A percentile compares a stretch with the other conserved stretches of the same genome.
phyloP scores from a whole-genome alignment of 2,888 invertebrate genomes.

The Stenchaetothrips biformis region DNA sequence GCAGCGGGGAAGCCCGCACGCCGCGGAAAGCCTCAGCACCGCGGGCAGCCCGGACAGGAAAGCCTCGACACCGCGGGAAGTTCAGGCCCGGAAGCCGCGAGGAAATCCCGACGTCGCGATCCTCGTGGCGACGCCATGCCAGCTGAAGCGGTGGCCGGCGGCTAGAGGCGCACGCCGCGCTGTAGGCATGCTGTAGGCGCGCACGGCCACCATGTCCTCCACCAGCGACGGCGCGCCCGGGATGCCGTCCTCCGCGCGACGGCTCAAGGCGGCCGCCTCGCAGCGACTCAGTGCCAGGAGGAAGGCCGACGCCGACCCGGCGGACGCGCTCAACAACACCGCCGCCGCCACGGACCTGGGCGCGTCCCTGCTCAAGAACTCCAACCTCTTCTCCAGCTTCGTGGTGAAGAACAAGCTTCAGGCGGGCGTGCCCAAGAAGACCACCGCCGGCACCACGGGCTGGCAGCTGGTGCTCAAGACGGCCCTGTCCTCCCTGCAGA shows the following conservation, averaged over 20 bases:
- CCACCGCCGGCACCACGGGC: constrained; percentile 29
- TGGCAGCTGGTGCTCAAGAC: constrained; percentile 35
- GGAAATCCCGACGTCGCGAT: too few relatives aligned
- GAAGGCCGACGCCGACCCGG: neutral
- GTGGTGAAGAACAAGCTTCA: constrained; percentile 41
- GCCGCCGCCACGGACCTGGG: neutral
- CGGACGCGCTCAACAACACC: neutral
- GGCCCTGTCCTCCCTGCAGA: constrained; percentile 8
- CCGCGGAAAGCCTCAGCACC: too few relatives aligned
- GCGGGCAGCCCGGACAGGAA: too few relatives aligned
- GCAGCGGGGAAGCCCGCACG: too few relatives aligned
- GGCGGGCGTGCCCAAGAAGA: constrained; percentile 39
- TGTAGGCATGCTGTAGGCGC: too few relatives aligned
- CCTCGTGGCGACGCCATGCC: too few relatives aligned
- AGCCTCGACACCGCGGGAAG: too few relatives aligned
- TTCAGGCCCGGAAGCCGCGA: too few relatives aligned
- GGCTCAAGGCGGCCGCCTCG: neutral
- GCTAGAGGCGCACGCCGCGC: too few relatives aligned
- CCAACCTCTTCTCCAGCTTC: constrained; percentile 33
- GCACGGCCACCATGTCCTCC: constrained; percentile 16
- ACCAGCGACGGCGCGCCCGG: constrained; percentile 19
- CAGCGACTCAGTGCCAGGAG: constrained; percentile 23
- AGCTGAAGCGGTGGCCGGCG: too few relatives aligned
- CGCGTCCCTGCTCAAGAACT: constrained; percentile 26
- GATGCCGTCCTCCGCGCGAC: neutral